Evolutionary conservation across 2,797 vertebrate genomes (phyloP).

Genomic region (Acipenser ruthenus): DNA sequence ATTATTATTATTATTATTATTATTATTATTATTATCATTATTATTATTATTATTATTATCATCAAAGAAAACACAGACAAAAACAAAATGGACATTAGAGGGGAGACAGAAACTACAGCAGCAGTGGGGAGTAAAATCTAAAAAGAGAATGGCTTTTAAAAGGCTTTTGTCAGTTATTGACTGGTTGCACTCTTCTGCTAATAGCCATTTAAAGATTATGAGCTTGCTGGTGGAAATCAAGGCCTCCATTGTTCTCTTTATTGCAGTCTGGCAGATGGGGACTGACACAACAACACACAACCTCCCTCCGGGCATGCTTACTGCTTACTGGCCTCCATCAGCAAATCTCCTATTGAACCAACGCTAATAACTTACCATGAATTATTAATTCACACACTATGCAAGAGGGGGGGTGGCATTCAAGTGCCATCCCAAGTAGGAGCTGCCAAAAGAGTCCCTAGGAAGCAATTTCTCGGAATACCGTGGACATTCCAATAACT

Average conservation of each 20-base stretch:
- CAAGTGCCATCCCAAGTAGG: conserved; percentile 64
- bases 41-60: no score
- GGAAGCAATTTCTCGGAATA: conserved; percentile 71
- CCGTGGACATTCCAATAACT: conserved; percentile 73
- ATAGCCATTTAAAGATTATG: conserved; percentile 85
- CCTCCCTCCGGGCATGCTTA: conserved; percentile 67
- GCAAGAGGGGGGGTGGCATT: conserved; percentile 62
- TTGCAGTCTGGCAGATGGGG: conserved; percentile 80
- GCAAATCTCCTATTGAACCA: conserved; percentile 76
- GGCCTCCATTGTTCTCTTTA: conserved; percentile 80
- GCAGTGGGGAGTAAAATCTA: conserved; percentile 27
- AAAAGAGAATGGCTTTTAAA: conserved; percentile 67
- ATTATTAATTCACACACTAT: conserved; percentile 73
- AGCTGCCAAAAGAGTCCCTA: conserved; percentile 64
- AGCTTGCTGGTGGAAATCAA: conserved; percentile 81
- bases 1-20: not conserved
- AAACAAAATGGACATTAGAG: not conserved
- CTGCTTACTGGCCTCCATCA: conserved; percentile 66
- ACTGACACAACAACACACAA: conserved; percentile 77
- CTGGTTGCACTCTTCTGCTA: conserved; percentile 82
- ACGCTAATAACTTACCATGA: conserved; percentile 75
- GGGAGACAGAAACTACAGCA: conserved; percentile 4
- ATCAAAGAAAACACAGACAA: not conserved
- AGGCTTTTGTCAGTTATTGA: conserved; percentile 81
- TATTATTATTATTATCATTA: not conserved